phyloP scores from a whole-genome alignment of 2,888 invertebrate species.

The Cremastinae sp. region DNA sequence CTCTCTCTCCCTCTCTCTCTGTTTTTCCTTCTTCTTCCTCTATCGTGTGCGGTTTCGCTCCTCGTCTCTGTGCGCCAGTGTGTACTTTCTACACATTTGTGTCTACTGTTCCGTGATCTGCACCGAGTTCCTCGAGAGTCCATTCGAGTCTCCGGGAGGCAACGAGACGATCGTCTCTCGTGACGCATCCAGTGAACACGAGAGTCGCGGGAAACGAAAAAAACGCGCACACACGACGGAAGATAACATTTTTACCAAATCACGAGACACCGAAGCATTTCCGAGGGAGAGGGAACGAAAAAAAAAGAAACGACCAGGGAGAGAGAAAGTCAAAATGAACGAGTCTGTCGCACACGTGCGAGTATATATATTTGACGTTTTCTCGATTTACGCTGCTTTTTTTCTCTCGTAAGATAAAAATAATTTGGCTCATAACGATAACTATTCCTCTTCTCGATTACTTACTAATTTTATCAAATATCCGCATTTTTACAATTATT shows the following conservation, averaged over 20 bases:
- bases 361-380: too few relatives aligned
- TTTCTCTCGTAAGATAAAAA: slow-evolving; percentile 1
- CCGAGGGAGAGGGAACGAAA: background rate
- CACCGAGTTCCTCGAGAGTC: slow-evolving; percentile 1
- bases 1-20: background rate
- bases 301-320: background rate
- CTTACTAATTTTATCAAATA: too few relatives aligned
- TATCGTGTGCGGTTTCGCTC: background rate
- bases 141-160: slow-evolving; percentile 41
- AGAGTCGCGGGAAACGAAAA: slow-evolving; percentile 18
- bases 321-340: background rate
- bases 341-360: slow-evolving; percentile 39
- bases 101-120: slow-evolving; percentile 8
- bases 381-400: slow-evolving; percentile 4
- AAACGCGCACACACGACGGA: background rate
- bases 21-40: too few relatives aligned
- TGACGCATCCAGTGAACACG: slow-evolving; percentile 18
- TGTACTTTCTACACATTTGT: background rate
- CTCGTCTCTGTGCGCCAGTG: background rate
- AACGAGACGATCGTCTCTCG: slow-evolving; percentile 38
- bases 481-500: too few relatives aligned
- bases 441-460: too few relatives aligned
- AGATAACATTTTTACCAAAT: slow-evolving; percentile 12
- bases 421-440: background rate
- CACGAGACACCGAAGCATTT: slow-evolving; percentile 13